A percentile compares a stretch with the other conserved stretches of the same genome.
phyloP scores from a whole-genome alignment of 2,113 vertebrate genomes.

The Macheiramphus alcinus region DNA sequence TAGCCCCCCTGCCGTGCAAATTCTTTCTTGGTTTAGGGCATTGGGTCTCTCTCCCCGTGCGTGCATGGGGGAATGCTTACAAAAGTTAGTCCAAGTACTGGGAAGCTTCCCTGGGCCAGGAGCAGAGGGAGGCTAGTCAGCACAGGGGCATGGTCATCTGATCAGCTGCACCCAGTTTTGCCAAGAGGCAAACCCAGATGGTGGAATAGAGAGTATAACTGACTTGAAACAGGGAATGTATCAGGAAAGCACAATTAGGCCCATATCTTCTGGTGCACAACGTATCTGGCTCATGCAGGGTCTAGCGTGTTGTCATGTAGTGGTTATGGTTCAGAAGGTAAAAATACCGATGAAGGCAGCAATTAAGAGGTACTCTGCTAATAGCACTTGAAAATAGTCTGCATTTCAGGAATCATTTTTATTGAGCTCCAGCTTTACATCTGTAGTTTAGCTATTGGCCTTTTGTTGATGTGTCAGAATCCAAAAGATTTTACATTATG shows the following conservation, averaged over 20 bases:
- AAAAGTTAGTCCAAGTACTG: neutral
- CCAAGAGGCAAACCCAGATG: neutral
- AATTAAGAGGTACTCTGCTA: neutral
- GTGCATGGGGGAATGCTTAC: fast-evolving
- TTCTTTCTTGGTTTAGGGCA: neutral
- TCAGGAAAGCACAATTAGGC: neutral
- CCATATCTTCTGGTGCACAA: neutral
- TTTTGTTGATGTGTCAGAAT: neutral
- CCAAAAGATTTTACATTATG: neutral
- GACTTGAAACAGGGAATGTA: neutral
- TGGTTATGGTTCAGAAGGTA: neutral
- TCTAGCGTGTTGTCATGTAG: neutral
- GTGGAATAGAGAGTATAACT: neutral
- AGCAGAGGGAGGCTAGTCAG: neutral
- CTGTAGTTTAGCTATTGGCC: neutral
- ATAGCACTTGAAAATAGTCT: neutral
- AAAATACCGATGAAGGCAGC: neutral
- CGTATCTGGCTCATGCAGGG: fast-evolving
- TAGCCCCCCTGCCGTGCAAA: neutral
- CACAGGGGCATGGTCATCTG: no score
- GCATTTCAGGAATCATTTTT: neutral
- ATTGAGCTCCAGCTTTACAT: neutral
- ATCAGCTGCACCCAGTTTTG: neutral
- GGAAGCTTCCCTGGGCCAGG: fast-evolving
- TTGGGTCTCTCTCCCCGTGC: neutral